phyloP scores from a whole-genome alignment of 2,797 vertebrate species.

The Malacoctenus gilli region DNA sequence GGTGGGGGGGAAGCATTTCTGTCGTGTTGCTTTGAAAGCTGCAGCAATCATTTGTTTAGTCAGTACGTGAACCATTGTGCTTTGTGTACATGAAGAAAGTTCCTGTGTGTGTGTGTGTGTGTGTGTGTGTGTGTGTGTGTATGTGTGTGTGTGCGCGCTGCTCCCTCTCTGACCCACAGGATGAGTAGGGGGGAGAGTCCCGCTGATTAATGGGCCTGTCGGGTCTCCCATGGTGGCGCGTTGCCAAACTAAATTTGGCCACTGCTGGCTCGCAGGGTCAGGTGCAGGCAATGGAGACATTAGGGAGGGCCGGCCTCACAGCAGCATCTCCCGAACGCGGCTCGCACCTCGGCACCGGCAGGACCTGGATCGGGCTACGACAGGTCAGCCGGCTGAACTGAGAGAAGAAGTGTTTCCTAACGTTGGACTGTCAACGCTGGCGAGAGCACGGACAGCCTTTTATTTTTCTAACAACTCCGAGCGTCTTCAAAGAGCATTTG shows the following conservation, averaged over 20 bases:
- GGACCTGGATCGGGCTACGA: conserved; percentile 39
- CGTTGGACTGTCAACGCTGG: conserved; percentile 17
- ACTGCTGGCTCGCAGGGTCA: conserved; percentile 77
- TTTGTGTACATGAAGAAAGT: conserved; percentile 36
- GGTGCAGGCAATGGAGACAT: conserved; percentile 80
- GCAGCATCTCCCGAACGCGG: conserved; percentile 66
- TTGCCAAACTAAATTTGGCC: conserved; percentile 84
- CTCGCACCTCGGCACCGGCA: conserved; percentile 59
- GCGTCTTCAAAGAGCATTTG: background rate
- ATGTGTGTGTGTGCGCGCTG: conserved; percentile 34
- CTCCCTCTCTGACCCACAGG: conserved; percentile 74
- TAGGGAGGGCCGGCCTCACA: conserved; percentile 76
- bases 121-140: conserved; percentile 23
- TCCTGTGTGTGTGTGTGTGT: conserved; percentile 19
- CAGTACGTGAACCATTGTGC: conserved; percentile 22
- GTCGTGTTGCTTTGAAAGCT: conserved; percentile 61
- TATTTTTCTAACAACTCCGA: background rate
- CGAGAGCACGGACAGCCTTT: background rate
- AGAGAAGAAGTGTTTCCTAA: conserved; percentile 39
- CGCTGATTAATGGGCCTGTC: conserved; percentile 82
- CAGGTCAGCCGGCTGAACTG: conserved; percentile 44
- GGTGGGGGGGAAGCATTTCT: conserved; percentile 47
- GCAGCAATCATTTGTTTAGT: conserved; percentile 63
- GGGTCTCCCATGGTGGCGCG: conserved; percentile 78
- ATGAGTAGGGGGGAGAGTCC: conserved; percentile 74